A percentile compares a stretch with the other conserved stretches of the same genome.
Evolutionary conservation across 2,888 invertebrate genomes (phyloP).

Genomic region (Gisinianus flammeolus): DNA sequence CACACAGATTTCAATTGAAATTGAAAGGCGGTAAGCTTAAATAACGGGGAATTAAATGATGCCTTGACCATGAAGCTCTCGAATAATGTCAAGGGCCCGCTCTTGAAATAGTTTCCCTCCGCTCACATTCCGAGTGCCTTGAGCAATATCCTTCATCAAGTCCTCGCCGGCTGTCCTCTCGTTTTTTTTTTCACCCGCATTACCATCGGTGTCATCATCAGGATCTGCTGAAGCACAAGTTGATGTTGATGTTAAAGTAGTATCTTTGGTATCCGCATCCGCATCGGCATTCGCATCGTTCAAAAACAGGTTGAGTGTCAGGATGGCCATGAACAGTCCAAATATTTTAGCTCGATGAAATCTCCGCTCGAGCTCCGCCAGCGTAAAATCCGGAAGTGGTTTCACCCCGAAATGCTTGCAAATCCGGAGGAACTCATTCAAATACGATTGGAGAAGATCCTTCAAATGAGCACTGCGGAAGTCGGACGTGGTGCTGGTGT

Average conservation of each 20-base stretch:
- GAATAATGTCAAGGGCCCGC: background rate
- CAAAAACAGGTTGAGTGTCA: conserved; percentile 5
- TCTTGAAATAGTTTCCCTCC: background rate
- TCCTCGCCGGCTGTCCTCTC: background rate
- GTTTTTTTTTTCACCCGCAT: too few relatives aligned
- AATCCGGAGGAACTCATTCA: background rate
- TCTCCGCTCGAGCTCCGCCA: conserved; percentile 24
- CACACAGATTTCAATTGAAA: too few relatives aligned
- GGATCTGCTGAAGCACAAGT: too few relatives aligned
- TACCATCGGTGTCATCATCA: too few relatives aligned
- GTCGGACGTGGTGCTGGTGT: background rate
- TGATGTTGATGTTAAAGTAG: too few relatives aligned
- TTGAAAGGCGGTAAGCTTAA: background rate
- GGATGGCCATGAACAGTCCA: conserved; percentile 1
- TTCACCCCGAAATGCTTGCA: conserved; percentile 7
- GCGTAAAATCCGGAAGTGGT: conserved; percentile 4
- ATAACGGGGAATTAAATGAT: background rate
- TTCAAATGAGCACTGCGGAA: conserved; percentile 1
- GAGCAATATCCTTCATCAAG: background rate
- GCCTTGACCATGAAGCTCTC: background rate
- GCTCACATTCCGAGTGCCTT: background rate
- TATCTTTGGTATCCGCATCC: conserved; percentile 16
- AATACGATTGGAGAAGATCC: background rate
- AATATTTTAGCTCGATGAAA: conserved; percentile 27
- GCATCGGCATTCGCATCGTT: background rate